These are phyloP conservation scores for Sylvietta virens DNA, from an alignment of 2,113 vertebrate species.

Conservation along the genomic window DNA sequence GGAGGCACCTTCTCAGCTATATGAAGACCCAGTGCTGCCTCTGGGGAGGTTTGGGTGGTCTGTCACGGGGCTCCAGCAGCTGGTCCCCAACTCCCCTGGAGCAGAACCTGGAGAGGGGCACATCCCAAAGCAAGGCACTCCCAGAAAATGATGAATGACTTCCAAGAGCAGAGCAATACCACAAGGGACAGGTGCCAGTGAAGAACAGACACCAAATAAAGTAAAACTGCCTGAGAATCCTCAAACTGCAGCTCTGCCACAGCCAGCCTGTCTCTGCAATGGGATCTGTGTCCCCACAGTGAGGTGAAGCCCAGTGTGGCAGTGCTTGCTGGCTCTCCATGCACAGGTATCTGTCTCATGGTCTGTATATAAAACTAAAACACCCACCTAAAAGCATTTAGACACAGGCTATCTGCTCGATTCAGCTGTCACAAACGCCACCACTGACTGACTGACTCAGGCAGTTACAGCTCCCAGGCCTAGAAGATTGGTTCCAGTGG, in stretches of 20 bases:
- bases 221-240: neutral
- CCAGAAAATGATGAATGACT: neutral
- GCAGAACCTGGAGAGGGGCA: neutral
- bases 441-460: neutral
- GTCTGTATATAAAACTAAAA: neutral
- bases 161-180: neutral
- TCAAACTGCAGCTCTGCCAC: neutral
- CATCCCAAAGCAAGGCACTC: neutral
- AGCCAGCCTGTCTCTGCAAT: neutral
- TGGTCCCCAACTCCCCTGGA: rapidly evolving
- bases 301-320: neutral
- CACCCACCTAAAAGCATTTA: neutral
- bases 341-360: neutral
- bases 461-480: neutral
- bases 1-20: neutral
- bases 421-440: neutral
- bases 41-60: rapidly evolving
- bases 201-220: neutral
- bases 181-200: neutral
- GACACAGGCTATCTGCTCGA: neutral
- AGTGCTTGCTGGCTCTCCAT: neutral
- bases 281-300: neutral
- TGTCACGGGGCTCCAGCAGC: neutral
- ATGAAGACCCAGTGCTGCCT: neutral
- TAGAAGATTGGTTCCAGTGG: neutral